Evolutionary conservation across 2,888 invertebrate species (phyloP), one percentile per base, ranked within the genome.

Genomic region (Harpalus rufipes): DNA sequence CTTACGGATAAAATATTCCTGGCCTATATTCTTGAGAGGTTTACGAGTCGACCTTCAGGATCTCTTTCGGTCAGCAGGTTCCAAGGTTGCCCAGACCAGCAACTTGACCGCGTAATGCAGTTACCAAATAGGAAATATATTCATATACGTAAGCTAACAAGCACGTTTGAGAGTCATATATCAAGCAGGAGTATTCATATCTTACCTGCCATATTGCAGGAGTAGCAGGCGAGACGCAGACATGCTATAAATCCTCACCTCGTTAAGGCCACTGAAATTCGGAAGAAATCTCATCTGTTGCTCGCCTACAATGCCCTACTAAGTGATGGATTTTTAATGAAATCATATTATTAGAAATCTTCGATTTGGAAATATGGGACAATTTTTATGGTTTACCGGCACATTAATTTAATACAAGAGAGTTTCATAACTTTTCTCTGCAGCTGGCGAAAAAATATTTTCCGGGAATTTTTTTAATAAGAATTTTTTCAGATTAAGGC

Each of bases 91-190:
- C 44, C 14, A 25, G 68, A 21, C 5, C 32, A 32, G 32, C 32
- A 32, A 32, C 32, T 5, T 32, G 32, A 32, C 56, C 16, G 68
- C 51, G 65, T 61, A 21, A 82, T 74, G 63, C 82, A 82, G 68
- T 68, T 81, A 56, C 56, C 56, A 81, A 81, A 74, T 82, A 82
- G 51, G 74, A 72, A 74, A 82, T 82, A 74, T 82, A 82, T 82
- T 68, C 82, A 85, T 85, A 81, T 32, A 78, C 41, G 74, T 76
- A 81, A 86, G 86, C 87, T 87, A 88, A 87, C 87, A 86, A 87
- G 87, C 84, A 86, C 86, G 86, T 86, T 86, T 85, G 87, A 87
- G 88, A 88, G 86, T 87, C 86, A 88, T 88, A 88, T 87, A 87
- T 88, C 88, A 88, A 82, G 59, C 5, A 14, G 16, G 41, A 39